Evolutionary conservation across 2,888 invertebrate species (phyloP), one percentile per base, ranked within the genome.

Genomic region (Platypus cylindrus): DNA sequence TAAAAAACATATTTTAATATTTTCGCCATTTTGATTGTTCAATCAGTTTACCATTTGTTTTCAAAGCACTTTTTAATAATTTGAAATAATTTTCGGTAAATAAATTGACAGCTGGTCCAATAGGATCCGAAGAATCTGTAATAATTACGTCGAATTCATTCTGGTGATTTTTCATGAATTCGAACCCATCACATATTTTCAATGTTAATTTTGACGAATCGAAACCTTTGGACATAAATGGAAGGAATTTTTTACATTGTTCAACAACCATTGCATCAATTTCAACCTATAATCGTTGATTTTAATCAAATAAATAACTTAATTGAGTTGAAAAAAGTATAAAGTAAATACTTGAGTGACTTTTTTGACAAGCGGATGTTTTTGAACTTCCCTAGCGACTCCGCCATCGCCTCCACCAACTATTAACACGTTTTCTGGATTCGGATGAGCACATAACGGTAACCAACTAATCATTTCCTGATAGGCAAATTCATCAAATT

Each of bases 351-450:
- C 53, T 64, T 73, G 79, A 33, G 82, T 76, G 37, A 95, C 81
- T 50, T 74, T 67, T 52, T 90, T 77, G 0, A 98, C 94, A 38
- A 68, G 60, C 0, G 91, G 87, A 63, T 95, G 93, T 60, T 97
- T 97, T 2, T 81, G 73, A 0, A 94, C 87, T 61, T 98, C 98
- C 7, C 97, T 72, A 0, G 91, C 89, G 3, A 95, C 94, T 1
- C 97, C 98, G 0, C 97, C 98, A 62, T 98, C 97, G 0, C 97
- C 98, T 0, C 97, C 98, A 1, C 98, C 97, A 13, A 98, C 89
- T 45, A 97, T 90, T 18, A 97, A 66, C 2, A 91, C 95, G 48
- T 79, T 83, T 55, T 83, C 76, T 1, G 98, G 98, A 51, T 81
- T 76, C 3, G 83, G 78, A 63, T 98, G 98, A 46, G 79, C 78